phyloP scores from a whole-genome alignment of 2,113 vertebrate genomes.

The Silurus meridionalis region DNA sequence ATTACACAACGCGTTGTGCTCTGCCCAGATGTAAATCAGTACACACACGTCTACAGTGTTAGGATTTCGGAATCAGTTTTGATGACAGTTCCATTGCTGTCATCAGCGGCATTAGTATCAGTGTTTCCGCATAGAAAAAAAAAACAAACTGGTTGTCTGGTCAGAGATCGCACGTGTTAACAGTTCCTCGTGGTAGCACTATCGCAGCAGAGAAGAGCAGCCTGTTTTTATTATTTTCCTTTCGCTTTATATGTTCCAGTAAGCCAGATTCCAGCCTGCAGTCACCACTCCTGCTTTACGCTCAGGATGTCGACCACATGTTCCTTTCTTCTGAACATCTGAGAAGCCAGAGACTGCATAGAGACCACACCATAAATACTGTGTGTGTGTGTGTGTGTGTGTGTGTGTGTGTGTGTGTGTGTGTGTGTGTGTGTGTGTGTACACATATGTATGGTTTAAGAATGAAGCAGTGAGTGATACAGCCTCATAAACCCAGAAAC shows the following conservation, averaged over 20 bases:
- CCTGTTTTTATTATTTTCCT: background rate
- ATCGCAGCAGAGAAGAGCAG: slow-evolving; percentile 4
- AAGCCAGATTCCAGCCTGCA: slow-evolving; percentile 37
- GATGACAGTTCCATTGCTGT: background rate
- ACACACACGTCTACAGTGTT: background rate
- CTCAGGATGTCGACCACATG: slow-evolving; percentile 40
- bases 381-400: background rate
- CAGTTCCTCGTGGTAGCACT: background rate
- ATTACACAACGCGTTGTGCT: background rate
- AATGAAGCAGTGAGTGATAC: slow-evolving; percentile 30
- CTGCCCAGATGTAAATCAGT: background rate
- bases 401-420: background rate
- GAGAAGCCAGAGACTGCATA: slow-evolving; percentile 14
- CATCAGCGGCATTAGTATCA: background rate
- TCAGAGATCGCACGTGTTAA: background rate
- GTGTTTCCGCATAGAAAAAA: background rate
- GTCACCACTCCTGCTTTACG: background rate
- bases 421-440: slow-evolving; percentile 18
- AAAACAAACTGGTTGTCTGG: too few species aligned
- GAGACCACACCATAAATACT: slow-evolving; percentile 19
- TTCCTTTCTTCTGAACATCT: slow-evolving; percentile 28
- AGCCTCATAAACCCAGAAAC: slow-evolving; percentile 34
- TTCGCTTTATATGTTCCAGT: slow-evolving; percentile 25
- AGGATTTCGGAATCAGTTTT: background rate
- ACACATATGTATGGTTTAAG: background rate